Base-by-base conservation (phyloP, 1,140 invertebrate genomes). In the Drosophila truncata region DNA sequence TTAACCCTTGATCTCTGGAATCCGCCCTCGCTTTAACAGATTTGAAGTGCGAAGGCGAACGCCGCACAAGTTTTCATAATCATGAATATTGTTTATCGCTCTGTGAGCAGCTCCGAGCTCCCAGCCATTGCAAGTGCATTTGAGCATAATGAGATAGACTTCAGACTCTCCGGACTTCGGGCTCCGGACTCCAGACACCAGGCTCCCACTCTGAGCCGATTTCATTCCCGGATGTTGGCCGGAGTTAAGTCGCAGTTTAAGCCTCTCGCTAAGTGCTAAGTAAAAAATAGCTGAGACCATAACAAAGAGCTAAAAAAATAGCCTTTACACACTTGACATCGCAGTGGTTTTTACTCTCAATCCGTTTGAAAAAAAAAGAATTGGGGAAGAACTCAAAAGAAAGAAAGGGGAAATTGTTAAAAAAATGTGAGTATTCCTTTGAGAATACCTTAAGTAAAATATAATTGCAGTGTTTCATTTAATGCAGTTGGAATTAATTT, bases 71-170 rank as follows among this genome's bases (percentile, higher is more conserved):
- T 78, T 78, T 78, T 71, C 74, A 78, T 78, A 78, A 78, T 78
- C 76, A 78, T 59, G 76, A 78, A 78, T 78, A 78, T 78, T 78
- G 74, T 78, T 78, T 78, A 78, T 78, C 58, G 74, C 65, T 50
- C 65, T 64, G 65, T 52, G 66, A 71, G 65, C 65, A 77, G 63
- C 63, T 77, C 55, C 62, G 49, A 71, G 44, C 33, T 50, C 11
- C 13, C 58, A 35, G 55, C 57, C 57, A 42, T 69, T 78, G 42
- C 42, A 47, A 69, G 75, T 78, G 75, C 75, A 78, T 70, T 77
- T 69, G 50, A 69, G 75, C 73, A 77, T 77, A 78, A 78, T 78
- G 73, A 77, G 75, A 78, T 77, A 70, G 63, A 78, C 54, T 60
- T 57, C 25, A 49, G 58, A 31, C 14, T 25, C 37, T 29, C 50